Conservation (phyloP, 2,113 vertebrate genomes). For the Pyxicephalus adspersus region DNA sequence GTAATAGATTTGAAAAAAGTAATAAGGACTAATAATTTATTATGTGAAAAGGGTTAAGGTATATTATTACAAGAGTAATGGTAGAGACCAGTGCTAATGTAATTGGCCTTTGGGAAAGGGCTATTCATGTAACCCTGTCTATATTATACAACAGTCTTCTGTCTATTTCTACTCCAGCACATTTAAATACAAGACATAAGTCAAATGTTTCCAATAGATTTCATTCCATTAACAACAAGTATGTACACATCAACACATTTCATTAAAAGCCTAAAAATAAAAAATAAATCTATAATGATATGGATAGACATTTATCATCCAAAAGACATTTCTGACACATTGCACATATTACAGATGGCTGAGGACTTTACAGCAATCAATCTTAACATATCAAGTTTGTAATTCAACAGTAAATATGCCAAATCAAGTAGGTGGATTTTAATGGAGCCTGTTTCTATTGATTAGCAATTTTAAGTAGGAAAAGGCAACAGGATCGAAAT, state of each 20-base stretch:
- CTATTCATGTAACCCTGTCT: too few species aligned
- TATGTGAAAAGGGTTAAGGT: too few species aligned
- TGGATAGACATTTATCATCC: slow-evolving; percentile 49
- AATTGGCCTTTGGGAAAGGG: too few species aligned
- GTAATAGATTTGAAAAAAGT: too few species aligned
- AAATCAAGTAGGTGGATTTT: slow-evolving; percentile 48
- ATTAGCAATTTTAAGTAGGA: slow-evolving; percentile 44
- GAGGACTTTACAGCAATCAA: slow-evolving; percentile 46
- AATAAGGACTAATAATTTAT: too few species aligned
- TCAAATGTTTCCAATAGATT: neutral
- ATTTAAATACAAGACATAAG: neutral
- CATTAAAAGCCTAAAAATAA: slow-evolving; percentile 35
- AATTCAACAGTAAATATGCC: slow-evolving; percentile 49
- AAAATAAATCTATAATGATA: slow-evolving; percentile 36
- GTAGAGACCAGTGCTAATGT: too few species aligned
- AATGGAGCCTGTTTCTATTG: slow-evolving; percentile 39
- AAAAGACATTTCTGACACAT: slow-evolving; percentile 46
- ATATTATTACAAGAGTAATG: too few species aligned
- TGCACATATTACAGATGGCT: slow-evolving; percentile 47
- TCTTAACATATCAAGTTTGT: slow-evolving; percentile 48
- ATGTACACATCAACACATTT: slow-evolving; percentile 35
- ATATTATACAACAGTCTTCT: too few species aligned
- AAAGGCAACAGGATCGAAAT: slow-evolving; percentile 24
- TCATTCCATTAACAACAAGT: slow-evolving; percentile 15
- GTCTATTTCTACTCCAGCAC: neutral